phyloP scores from a whole-genome alignment of 2,888 invertebrate genomes.

The Petrolisthes cinctipes region DNA sequence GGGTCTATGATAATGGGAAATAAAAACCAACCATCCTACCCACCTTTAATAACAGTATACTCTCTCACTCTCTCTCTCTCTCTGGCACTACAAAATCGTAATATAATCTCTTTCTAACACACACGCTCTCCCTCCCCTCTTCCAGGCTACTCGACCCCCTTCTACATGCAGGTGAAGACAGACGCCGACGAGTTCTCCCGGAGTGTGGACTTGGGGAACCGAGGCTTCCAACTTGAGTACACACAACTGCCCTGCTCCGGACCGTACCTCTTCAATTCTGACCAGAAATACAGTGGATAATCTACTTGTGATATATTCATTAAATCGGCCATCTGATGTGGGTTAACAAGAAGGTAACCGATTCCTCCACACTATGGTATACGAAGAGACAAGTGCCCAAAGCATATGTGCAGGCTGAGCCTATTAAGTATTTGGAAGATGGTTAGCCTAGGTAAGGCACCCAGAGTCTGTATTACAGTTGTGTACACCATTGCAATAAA shows the following conservation, averaged over 20 bases:
- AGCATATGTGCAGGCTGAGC: too few species aligned
- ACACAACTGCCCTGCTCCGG: slow-evolving; percentile 56
- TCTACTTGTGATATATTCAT: not conserved
- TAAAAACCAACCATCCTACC: too few species aligned
- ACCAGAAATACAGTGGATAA: slow-evolving; percentile 47
- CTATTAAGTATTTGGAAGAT: too few species aligned
- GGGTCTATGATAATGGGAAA: too few species aligned
- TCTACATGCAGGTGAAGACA: slow-evolving; percentile 53
- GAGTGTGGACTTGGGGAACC: slow-evolving; percentile 44
- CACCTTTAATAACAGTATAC: too few species aligned
- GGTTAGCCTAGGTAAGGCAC: too few species aligned
- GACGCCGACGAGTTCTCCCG: slow-evolving; percentile 53
- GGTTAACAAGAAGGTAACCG: not conserved
- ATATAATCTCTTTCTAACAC: slow-evolving; percentile 10
- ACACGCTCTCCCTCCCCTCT: not conserved
- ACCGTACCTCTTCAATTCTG: slow-evolving; percentile 49
- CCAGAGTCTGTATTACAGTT: too few species aligned
- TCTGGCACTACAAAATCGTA: not conserved
- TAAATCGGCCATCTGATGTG: not conserved
- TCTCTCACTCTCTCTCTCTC: slow-evolving; percentile 33
- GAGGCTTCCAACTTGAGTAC: slow-evolving; percentile 51
- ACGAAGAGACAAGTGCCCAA: too few species aligned
- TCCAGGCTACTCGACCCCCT: slow-evolving; percentile 52
- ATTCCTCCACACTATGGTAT: too few species aligned
- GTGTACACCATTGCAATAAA: too few species aligned